Evolutionary conservation across 2,797 vertebrate species (phyloP), one percentile per base, ranked within the genome.

Genomic region (Aselliscus stoliczkanus): DNA sequence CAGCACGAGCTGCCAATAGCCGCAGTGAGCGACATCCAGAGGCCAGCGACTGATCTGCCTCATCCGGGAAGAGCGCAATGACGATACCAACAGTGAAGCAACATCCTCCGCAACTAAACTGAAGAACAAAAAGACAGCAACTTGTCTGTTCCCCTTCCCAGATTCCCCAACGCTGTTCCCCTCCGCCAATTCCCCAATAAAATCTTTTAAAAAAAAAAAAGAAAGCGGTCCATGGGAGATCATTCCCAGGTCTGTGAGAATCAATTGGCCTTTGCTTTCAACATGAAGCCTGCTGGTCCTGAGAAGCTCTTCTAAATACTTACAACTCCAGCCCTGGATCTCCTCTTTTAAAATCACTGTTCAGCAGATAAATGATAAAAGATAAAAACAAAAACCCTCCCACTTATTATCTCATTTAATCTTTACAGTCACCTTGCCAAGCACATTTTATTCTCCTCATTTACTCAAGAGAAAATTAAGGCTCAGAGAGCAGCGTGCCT

Each of bases 311-410:
- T 69, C 27, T 39, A 67, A 58, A 65, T 62, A n/a, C n/a, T n/a
- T n/a, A 60, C 10, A 76, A 9, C 44, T 69, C 31, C n/a, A 34
- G 27, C 17, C 37, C 14, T 37, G 37, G 7, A 62, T 94, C 29
- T 56, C 39, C 37, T 91, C 64, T 88, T 90, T 67, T 62, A 80
- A 96, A 84, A 85, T 70, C 25, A 85, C 39, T 83, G 75, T 77
- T 88, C 47, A 50, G 70, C 39, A 85, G 60, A 25, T 77, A 79
- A 60, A 69, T 52, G 31, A 44, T 42, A 42, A 42, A 42, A 42
- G 42, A 42, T 42, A n/a, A n/a, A n/a, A n/a, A n/a, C n/a, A n/a
- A 14, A 31, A 62, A 15, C 29, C 14, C 50, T 39, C 29, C 72
- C 18, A 60, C 10, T 62, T 44, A 76, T 4, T 88, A 62, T 37